Percentiles rank a stretch among this genome's conserved stretches.
phyloP scores from a whole-genome alignment of 2,797 vertebrate species.

The Brachyalestes nurse region DNA sequence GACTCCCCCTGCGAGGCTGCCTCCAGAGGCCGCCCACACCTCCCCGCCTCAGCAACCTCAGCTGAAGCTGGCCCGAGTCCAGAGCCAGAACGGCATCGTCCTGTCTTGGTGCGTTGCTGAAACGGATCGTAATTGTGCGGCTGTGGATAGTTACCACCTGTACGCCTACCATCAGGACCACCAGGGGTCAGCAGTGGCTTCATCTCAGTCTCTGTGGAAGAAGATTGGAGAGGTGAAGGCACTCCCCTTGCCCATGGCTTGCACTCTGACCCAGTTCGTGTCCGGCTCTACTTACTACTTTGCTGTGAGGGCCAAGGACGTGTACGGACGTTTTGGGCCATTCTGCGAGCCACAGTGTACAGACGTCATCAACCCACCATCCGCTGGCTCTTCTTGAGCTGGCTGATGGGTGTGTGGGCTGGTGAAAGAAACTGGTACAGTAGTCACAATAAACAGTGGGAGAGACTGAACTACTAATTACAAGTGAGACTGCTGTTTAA shows the following conservation, averaged over 20 bases:
- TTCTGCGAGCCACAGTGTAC: slow-evolving; percentile 99
- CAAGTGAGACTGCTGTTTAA: slow-evolving; percentile 46
- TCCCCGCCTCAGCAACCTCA: slow-evolving; percentile 94
- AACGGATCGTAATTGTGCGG: slow-evolving; percentile 89
- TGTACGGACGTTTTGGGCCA: slow-evolving; percentile 94
- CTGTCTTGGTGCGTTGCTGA: slow-evolving; percentile 96
- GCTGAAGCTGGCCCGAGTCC: slow-evolving; percentile 93
- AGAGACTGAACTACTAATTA: slow-evolving; percentile 40
- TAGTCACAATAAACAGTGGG: slow-evolving; percentile 20
- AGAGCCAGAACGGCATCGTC: slow-evolving; percentile 96
- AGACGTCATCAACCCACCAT: slow-evolving; percentile 85
- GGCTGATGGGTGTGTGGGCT: background rate
- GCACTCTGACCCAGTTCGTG: slow-evolving; percentile 97
- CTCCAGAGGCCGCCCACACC: slow-evolving; percentile 88
- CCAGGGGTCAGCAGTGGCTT: slow-evolving; percentile 63
- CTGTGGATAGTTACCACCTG: slow-evolving; percentile 96
- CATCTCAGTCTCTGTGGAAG: slow-evolving; percentile 92
- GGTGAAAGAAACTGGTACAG: background rate
- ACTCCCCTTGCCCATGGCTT: slow-evolving; percentile 96
- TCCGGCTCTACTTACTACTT: slow-evolving; percentile 98
- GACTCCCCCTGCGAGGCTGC: slow-evolving; percentile 81
- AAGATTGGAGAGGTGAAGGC: slow-evolving; percentile 99
- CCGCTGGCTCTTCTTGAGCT: slow-evolving; percentile 69
- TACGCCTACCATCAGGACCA: slow-evolving; percentile 95
- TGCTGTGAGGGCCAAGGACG: slow-evolving; percentile 94